Base-by-base conservation (phyloP, 2,797 vertebrate genomes). In the Bovichtus diacanthus region DNA sequence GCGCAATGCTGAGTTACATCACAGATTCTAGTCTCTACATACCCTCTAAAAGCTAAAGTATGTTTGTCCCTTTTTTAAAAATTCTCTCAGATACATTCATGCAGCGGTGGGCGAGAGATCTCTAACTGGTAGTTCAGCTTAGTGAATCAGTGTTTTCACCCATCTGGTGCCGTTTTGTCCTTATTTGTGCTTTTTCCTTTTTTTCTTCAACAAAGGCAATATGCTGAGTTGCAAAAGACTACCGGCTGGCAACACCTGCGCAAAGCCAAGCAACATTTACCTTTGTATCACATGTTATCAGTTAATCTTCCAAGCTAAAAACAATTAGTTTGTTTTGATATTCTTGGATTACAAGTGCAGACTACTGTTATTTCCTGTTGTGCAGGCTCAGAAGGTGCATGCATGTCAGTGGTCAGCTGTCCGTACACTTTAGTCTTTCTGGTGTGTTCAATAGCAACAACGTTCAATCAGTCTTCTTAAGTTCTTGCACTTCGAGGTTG, bases 1-100 rank as follows among this genome's bases (percentile, higher is more conserved):
- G 34, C 44, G 0, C 74, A 73, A 27, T 54, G 58, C 50, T 69
- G 71, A 67, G 72, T 84, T 91, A 81, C 67, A 86, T 87, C 76
- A 80, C 67, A 70, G 43, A 8, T 55, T 71, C 61, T 65, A 67
- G 74, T 77, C 56, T 79, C 56, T 21, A 12, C n/a, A 11, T 71
- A 41, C 39, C 63, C 62, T 80, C 70, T 76, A 60, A 80, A 80
- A 64, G 58, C 74, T 13, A 68, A 54, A 74, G 55, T 65, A 23
- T 58, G 41, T 74, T 74, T 71, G 65, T 78, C 31, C 66, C 12
- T 62, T 58, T 82, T 71, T 80, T 70, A 34, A n/a, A 67, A 73
- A 56, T 34, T 81, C 43, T 51, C 27, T 69, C 34, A n/a, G 41
- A 74, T 39, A 61, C 29, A 27, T 25, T 56, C 51, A 75, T 61